These are phyloP conservation scores for Epirrhoe alternata DNA, from an alignment of 2,888 invertebrate species.

Conservation along the genomic window DNA sequence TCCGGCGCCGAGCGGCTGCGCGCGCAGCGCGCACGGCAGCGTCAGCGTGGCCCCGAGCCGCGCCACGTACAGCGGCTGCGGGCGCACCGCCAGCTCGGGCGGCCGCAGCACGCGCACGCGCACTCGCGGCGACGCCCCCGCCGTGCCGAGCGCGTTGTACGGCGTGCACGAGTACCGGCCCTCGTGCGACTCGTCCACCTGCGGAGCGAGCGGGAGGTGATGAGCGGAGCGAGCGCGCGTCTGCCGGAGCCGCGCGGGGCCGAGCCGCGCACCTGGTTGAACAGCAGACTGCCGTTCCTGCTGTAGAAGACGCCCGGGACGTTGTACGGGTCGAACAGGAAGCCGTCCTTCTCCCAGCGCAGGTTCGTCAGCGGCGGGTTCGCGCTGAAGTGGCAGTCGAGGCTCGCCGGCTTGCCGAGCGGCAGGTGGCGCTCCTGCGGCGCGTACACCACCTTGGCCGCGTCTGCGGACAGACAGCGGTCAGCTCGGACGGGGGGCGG, in stretches of 20 bases:
- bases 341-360: constrained; percentile 97
- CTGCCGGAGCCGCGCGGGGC: neutral
- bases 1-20: constrained; percentile 49
- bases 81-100: constrained; percentile 92
- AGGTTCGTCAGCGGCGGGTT: constrained; percentile 96
- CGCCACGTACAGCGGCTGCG: constrained; percentile 93
- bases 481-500: constrained; percentile 2
- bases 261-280: constrained; percentile 84
- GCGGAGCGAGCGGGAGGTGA: constrained; percentile 7
- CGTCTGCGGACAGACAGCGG: constrained; percentile 86
- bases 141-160: constrained; percentile 94
- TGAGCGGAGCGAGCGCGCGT: neutral
- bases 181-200: constrained; percentile 93
- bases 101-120: constrained; percentile 94
- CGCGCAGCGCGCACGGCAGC: constrained; percentile 89
- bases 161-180: constrained; percentile 97
- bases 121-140: constrained; percentile 93
- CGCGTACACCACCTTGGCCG: constrained; percentile 95
- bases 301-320: constrained; percentile 94
- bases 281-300: constrained; percentile 93
- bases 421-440: constrained; percentile 94
- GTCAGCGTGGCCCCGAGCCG: constrained; percentile 92
- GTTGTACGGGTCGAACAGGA: constrained; percentile 95
- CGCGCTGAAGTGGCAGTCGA: constrained; percentile 96
- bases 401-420: constrained; percentile 91